Conservation (phyloP, 2,888 invertebrate genomes). For the Volucella inanis region DNA sequence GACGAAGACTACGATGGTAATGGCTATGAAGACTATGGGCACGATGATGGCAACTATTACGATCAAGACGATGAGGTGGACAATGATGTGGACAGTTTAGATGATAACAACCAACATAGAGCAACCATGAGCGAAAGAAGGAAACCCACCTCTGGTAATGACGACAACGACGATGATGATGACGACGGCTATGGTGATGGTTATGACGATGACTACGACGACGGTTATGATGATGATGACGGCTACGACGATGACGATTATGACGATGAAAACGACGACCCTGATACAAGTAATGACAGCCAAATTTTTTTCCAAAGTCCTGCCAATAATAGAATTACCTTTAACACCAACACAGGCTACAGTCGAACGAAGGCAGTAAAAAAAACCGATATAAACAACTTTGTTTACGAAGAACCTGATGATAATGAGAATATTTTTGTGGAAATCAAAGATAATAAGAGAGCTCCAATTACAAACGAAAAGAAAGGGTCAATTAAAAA, state of each 20-base stretch:
- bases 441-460: conserved; percentile 40
- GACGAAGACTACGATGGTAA: conserved; percentile 10
- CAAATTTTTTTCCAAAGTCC: neutral
- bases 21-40: conserved; percentile 14
- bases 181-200: conserved; percentile 5
- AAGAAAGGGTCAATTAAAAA: conserved; percentile 1
- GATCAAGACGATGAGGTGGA: conserved; percentile 16
- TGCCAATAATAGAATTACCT: neutral
- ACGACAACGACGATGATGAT: conserved; percentile 2
- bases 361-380: conserved; percentile 5
- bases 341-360: neutral
- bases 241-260: conserved; percentile 1
- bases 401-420: conserved; percentile 28
- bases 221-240: conserved; percentile 1
- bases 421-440: conserved; percentile 47
- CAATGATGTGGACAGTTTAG: neutral
- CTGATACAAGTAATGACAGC: neutral
- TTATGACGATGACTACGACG: neutral
- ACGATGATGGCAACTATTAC: neutral
- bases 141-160: neutral
- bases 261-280: neutral
- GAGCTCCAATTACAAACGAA: neutral
- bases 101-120: neutral
- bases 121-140: neutral
- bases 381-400: neutral